Percentiles rank a stretch among this genome's conserved stretches.
Evolutionary conservation across 2,797 vertebrate genomes (phyloP).

Genomic region (Poliocrania exsul): DNA sequence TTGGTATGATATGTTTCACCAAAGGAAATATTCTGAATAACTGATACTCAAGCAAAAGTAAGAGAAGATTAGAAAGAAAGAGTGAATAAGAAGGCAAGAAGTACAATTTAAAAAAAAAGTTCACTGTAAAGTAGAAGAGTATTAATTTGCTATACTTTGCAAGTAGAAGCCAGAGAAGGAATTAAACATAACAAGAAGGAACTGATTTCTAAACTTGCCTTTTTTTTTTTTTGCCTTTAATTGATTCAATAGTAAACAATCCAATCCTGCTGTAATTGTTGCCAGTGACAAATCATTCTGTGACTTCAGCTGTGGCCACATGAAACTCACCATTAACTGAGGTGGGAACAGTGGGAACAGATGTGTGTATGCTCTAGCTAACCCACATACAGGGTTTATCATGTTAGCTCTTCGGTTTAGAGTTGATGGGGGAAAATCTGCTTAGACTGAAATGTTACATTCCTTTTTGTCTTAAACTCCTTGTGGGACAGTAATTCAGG

Average conservation of each 20-base stretch:
- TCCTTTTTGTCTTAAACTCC: not conserved
- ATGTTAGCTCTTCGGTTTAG: not conserved
- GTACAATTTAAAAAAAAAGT: not conserved
- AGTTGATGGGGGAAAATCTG: not conserved
- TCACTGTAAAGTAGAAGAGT: not conserved
- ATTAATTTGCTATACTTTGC: not conserved
- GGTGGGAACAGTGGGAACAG: not conserved
- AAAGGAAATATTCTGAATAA: not conserved
- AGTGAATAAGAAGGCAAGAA: not conserved
- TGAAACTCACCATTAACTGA: not conserved
- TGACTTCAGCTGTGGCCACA: not conserved
- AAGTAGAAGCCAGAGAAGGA: not conserved
- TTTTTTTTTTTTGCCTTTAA: not conserved
- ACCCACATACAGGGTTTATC: not conserved
- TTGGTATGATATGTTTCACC: not conserved
- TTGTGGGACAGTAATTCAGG: slow-evolving; percentile 48
- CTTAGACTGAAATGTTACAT: not conserved
- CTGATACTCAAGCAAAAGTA: not conserved
- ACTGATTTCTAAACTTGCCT: not conserved
- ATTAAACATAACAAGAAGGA: not conserved
- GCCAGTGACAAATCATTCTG: not conserved
- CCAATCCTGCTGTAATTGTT: not conserved
- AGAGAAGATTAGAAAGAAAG: not conserved
- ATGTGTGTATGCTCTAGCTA: not conserved
- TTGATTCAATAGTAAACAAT: not conserved